Percentiles rank a stretch among this genome's conserved stretches.
phyloP scores from a whole-genome alignment of 35 echinoderm and acorn worm genomes.

The Ptychodera flava region DNA sequence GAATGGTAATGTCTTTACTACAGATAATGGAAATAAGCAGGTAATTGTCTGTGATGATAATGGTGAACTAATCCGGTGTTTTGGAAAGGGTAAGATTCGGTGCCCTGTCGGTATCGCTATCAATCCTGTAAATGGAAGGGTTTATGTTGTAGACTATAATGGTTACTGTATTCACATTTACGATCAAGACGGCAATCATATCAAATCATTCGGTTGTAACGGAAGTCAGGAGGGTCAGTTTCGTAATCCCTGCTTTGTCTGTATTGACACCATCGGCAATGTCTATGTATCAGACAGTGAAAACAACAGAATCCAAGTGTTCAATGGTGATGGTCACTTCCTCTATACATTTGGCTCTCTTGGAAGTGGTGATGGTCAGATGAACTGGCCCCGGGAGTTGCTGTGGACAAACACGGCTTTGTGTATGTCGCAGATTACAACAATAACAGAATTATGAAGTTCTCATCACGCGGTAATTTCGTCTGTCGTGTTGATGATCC shows the following conservation, averaged over 20 bases:
- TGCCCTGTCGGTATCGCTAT: not conserved
- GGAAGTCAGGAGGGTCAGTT: not conserved
- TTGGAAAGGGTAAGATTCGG: not conserved
- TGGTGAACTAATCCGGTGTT: not conserved
- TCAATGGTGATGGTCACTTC: not conserved
- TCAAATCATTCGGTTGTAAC: not conserved
- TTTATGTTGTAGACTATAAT: not conserved
- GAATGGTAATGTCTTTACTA: not conserved
- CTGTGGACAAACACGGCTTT: not conserved
- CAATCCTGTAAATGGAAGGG: not conserved
- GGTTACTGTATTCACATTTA: not conserved
- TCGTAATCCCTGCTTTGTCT: not conserved
- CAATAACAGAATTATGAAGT: not conserved
- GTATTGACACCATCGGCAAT: not conserved
- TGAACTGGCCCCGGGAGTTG: not conserved
- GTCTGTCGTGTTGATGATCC: not conserved
- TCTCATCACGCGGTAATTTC: not conserved
- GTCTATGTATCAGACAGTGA: not conserved
- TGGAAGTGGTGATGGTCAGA: not conserved
- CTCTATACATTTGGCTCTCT: not conserved
- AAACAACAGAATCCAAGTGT: not conserved
- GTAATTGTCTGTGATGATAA: not conserved
- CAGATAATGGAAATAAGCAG: not conserved
- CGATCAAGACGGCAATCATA: not conserved
- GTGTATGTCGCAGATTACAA: not conserved